Percentiles rank a stretch among this genome's conserved stretches.
Conservation (phyloP, 1,140 invertebrate genomes). For the Physella acuta region DNA sequence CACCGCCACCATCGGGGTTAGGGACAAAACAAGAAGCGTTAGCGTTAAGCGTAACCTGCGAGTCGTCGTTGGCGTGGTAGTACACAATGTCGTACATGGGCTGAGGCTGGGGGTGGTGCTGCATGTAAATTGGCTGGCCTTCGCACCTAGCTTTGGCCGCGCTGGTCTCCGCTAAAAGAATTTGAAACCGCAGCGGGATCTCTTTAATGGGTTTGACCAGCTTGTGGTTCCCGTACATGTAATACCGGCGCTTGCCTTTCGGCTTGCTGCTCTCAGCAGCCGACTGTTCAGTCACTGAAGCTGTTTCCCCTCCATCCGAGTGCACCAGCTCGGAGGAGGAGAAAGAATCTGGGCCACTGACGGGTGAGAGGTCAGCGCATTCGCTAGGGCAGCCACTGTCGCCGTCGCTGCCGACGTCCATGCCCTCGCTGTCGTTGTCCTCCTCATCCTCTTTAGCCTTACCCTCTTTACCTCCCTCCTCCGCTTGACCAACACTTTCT, state of each 20-base stretch:
- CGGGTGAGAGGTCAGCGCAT: conserved; percentile 22
- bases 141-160: conserved; percentile 49
- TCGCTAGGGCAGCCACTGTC: conserved; percentile 32
- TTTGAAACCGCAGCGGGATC: conserved; percentile 50
- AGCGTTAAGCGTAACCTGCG: conserved; percentile 32
- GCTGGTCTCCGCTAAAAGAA: conserved; percentile 45
- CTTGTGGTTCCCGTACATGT: conserved; percentile 53
- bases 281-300: conserved; percentile 12
- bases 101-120: conserved; percentile 32
- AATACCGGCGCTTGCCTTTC: conserved; percentile 47
- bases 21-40: conserved; percentile 49
- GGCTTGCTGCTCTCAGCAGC: conserved; percentile 19
- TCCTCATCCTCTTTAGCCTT: conserved; percentile 1
- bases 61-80: conserved; percentile 16
- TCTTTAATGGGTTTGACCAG: conserved; percentile 56
- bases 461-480: not conserved
- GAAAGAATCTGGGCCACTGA: conserved; percentile 29
- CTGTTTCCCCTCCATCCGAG: not conserved
- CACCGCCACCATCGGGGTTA: conserved; percentile 12
- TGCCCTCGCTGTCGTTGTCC: conserved; percentile 10
- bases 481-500: not conserved
- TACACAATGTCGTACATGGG: conserved; percentile 21
- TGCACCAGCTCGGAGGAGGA: conserved; percentile 21
- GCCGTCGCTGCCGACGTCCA: conserved; percentile 28
- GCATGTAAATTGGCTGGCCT: conserved; percentile 51